Evolutionary conservation across 2,113 vertebrate genomes (phyloP).

Genomic region (Malurus melanocephalus): DNA sequence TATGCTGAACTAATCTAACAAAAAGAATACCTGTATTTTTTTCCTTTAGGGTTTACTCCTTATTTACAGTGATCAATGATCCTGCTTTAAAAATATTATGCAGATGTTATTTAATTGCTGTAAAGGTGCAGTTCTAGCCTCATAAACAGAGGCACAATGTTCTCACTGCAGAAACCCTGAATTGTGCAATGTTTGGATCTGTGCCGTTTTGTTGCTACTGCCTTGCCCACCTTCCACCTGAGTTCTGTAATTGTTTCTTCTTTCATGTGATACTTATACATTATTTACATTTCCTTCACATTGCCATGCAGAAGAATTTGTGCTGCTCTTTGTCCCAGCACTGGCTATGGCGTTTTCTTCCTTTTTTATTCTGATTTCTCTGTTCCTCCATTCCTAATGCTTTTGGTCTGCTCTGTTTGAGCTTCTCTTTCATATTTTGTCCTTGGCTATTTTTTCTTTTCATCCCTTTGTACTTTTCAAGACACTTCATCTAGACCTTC

Average conservation of each 20-base stretch:
- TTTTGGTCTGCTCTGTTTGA: constrained; percentile 9
- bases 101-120: background rate
- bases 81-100: background rate
- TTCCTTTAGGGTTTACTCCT: background rate
- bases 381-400: background rate
- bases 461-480: background rate
- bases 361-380: background rate
- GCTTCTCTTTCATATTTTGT: background rate
- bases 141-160: background rate
- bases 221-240: background rate
- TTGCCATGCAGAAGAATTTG: background rate
- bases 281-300: background rate
- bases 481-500: background rate
- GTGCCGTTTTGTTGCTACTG: background rate
- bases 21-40: background rate
- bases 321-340: background rate
- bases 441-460: background rate
- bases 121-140: background rate
- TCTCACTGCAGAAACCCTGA: background rate
- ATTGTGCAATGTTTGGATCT: background rate
- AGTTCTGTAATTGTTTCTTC: background rate
- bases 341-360: background rate
- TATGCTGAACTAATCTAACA: background rate
- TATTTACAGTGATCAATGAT: background rate
- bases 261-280: background rate